Base-by-base conservation (phyloP, 1,140 invertebrate species). In the Adelges cooleyi region DNA sequence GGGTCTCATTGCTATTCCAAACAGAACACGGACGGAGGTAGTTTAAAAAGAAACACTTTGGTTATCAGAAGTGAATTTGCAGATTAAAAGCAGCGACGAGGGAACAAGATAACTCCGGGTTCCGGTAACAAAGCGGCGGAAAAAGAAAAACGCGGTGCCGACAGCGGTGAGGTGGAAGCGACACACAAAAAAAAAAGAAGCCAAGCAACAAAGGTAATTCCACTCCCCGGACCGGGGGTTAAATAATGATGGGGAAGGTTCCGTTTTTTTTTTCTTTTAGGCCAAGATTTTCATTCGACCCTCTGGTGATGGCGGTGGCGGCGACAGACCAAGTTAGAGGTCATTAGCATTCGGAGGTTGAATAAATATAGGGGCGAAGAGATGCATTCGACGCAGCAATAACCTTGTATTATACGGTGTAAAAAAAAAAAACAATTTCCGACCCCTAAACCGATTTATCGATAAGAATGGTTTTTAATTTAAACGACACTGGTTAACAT, bases 311-410 rank as follows among this genome's bases (percentile, higher is more conserved):
- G 11, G 4, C 17, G 27, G 10, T 11, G 29, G 13, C 18, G 9
- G 27, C 8, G n/a, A 15, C 20, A 2, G 42, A 33, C 40, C 23
- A 46, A 62, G 54, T 29, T 38, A 46, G 54, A 48, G 42, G 54
- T 62, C 54, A 62, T 62, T 62, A 62, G 54, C 54, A 62, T 62
- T 62, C 42, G 54, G 54, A 62, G 40, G 54, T 62, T 42, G 54
- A 62, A 62, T 27, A 62, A 59, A 46, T n/a, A n/a, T 25, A 18
- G 42, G 42, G 42, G 25, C 38, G 53, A 18, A n/a, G 11, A 13
- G 52, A 13, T 22, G 53, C 36, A 33, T 9, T n/a, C 15, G 15
- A 38, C 23, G 23, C 11, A 29, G 23, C 22, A 38, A 62, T 62
- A 62, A 62, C 27, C 54, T 62, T 62, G 54, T 62, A 62, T 62